Percentiles rank a stretch among this genome's conserved stretches.
These are phyloP conservation scores for Lepidurus apus DNA, from an alignment of 1,140 invertebrate genomes.

Conservation along the genomic window DNA sequence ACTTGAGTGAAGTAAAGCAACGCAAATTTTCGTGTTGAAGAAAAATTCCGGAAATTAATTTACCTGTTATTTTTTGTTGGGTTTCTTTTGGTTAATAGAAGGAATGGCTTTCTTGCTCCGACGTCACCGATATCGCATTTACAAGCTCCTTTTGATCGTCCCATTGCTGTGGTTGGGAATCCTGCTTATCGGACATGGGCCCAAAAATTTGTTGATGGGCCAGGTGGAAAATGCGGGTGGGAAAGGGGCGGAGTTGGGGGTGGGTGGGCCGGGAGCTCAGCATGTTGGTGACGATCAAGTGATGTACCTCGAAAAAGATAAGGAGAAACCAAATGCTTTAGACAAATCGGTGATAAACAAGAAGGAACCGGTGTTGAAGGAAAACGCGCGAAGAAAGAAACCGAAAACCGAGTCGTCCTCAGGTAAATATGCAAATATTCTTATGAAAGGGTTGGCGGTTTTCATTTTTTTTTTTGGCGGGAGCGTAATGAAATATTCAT, in stretches of 20 bases:
- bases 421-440: neutral
- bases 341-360: neutral
- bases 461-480: neutral
- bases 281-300: neutral
- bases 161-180: neutral
- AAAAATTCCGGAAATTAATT: too few species aligned
- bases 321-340: neutral
- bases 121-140: slow-evolving; percentile 5
- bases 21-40: too few species aligned
- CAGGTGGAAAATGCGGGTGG: neutral
- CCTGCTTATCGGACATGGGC: slow-evolving; percentile 16
- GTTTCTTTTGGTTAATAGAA: neutral
- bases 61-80: neutral
- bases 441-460: neutral
- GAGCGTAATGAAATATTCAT: too few species aligned
- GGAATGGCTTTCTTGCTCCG: slow-evolving; percentile 3
- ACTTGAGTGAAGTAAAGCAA: neutral
- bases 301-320: neutral
- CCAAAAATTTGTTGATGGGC: neutral
- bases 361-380: neutral
- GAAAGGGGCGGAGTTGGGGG: neutral
- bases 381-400: neutral
- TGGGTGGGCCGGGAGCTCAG: neutral
- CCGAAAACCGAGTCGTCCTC: neutral
- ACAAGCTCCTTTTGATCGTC: neutral